Evolutionary conservation across 2,797 vertebrate species (phyloP).

Genomic region (Cossypha heuglini): DNA sequence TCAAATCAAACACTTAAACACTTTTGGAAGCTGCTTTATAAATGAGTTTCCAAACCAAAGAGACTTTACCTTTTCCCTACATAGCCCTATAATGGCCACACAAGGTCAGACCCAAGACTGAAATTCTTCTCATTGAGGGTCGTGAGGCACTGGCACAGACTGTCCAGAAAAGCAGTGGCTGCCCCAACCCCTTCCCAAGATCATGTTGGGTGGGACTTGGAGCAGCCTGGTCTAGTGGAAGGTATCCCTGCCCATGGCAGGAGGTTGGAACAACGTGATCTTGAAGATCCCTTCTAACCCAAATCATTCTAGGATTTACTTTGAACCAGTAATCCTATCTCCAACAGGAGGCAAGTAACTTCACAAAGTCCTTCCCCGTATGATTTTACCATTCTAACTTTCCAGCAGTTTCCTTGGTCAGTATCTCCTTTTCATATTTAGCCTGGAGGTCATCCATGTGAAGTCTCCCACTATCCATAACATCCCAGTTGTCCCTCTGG

Average conservation of each 20-base stretch:
- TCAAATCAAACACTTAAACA: background rate
- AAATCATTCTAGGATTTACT: background rate
- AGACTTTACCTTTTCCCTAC: rapidly evolving
- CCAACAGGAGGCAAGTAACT: background rate
- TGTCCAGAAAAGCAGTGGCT: background rate
- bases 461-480: background rate
- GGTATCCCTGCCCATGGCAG: background rate
- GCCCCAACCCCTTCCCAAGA: background rate
- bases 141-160: background rate
- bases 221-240: background rate
- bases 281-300: background rate
- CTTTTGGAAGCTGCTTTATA: background rate
- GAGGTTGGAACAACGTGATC: background rate
- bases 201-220: rapidly evolving
- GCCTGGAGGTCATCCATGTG: background rate
- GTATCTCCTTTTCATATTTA: background rate
- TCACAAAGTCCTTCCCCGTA: rapidly evolving
- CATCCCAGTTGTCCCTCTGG: background rate
- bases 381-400: background rate
- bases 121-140: background rate
- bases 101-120: background rate
- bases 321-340: background rate
- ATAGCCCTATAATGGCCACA: rapidly evolving
- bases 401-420: background rate
- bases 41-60: background rate